phyloP scores from a whole-genome alignment of 1,140 invertebrate species.

The Monochamus saltuarius region DNA sequence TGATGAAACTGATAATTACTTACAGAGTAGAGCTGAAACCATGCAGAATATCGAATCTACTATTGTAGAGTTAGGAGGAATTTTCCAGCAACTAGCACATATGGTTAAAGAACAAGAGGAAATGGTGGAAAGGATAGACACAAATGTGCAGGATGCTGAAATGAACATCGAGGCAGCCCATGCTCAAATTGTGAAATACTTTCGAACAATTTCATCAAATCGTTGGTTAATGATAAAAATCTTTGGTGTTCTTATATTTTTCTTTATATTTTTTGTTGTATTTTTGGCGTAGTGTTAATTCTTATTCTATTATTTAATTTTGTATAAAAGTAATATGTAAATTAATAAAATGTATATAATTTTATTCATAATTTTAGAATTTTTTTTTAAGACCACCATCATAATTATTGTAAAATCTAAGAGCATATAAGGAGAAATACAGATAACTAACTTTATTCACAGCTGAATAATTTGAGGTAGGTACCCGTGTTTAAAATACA shows the following conservation, averaged over 20 bases:
- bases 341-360: neutral
- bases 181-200: constrained; percentile 95
- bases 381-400: no score
- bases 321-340: neutral
- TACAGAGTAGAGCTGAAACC: constrained; percentile 90
- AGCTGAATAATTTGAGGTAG: no score
- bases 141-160: constrained; percentile 93
- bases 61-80: constrained; percentile 97
- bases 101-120: constrained; percentile 99
- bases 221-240: constrained; percentile 99
- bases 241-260: constrained; percentile 97
- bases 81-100: constrained; percentile 96
- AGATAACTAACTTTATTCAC: no score
- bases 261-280: constrained; percentile 98
- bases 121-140: constrained; percentile 97
- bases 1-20: constrained; percentile 86
- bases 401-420: no score
- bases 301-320: no score
- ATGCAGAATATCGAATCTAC: constrained; percentile 99
- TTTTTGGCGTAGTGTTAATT: constrained; percentile 72
- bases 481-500: no score
- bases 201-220: constrained; percentile 95
- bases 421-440: no score
- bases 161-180: constrained; percentile 98
- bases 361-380: neutral